phyloP scores from a whole-genome alignment of 2,113 vertebrate genomes.

The Plecturocebus donacophilus region DNA sequence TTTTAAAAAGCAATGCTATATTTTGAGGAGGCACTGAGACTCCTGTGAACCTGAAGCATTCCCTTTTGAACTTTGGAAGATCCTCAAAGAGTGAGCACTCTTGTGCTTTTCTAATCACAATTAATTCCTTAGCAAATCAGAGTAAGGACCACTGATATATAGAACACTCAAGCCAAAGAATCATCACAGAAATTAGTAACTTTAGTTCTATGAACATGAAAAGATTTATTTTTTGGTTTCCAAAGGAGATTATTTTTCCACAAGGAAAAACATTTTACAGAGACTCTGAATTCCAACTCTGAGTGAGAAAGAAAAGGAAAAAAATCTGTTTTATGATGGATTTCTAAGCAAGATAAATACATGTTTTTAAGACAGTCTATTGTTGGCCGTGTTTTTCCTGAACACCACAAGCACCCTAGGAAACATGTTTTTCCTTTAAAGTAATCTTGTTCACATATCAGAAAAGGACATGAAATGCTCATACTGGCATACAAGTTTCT shows the following conservation, averaged over 20 bases:
- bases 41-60: constrained; percentile 53
- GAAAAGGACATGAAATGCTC: constrained; percentile 30
- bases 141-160: neutral
- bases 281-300: constrained; percentile 28
- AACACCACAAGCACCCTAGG: neutral
- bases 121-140: neutral
- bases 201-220: constrained; percentile 35
- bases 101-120: neutral
- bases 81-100: neutral
- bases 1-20: constrained; percentile 48
- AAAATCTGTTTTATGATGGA: neutral
- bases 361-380: constrained; percentile 2
- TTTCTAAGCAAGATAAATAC: neutral
- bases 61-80: constrained; percentile 23
- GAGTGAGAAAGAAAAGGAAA: neutral
- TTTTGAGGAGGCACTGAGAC: constrained; percentile 13
- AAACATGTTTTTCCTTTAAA: neutral
- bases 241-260: constrained; percentile 19
- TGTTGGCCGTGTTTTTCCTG: constrained; percentile 27
- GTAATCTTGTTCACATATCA: constrained; percentile 4
- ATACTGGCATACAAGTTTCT: constrained; percentile 5
- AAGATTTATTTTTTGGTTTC: constrained; percentile 2
- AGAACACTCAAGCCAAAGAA: constrained; percentile 54
- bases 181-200: constrained; percentile 38
- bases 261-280: constrained; percentile 45